These are phyloP conservation scores for Pleuronectes platessa DNA, from an alignment of 2,113 vertebrate genomes.

Conservation along the genomic window DNA sequence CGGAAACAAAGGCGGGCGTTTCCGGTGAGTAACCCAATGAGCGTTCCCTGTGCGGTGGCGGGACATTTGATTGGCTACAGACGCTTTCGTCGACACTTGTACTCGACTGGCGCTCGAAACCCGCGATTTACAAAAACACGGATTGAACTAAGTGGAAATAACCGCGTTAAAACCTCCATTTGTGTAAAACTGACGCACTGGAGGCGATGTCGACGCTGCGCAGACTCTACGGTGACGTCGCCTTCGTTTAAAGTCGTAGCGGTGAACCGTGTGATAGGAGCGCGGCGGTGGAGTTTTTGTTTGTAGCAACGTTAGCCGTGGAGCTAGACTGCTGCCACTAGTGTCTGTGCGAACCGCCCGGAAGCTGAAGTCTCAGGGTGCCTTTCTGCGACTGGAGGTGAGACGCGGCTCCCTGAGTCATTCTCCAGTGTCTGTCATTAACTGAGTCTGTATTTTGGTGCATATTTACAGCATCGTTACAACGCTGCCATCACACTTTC, in stretches of 20 bases:
- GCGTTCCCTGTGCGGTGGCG: background rate
- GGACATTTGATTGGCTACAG: constrained; percentile 69
- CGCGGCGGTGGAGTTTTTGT: constrained; percentile 15
- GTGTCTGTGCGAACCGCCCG: background rate
- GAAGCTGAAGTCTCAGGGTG: background rate
- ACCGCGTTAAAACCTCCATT: background rate
- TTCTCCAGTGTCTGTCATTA: too few relatives aligned
- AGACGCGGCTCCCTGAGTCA: too few relatives aligned
- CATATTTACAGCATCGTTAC: too few relatives aligned
- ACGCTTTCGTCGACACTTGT: constrained; percentile 4
- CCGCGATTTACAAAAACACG: constrained; percentile 63
- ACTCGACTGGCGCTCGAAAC: constrained; percentile 11
- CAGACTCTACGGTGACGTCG: background rate
- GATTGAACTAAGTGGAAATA: background rate
- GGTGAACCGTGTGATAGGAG: background rate
- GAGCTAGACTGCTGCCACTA: constrained; percentile 18
- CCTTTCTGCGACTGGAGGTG: constrained; percentile 23
- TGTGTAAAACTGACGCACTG: background rate
- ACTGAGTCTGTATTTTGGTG: too few relatives aligned
- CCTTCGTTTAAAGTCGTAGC: background rate
- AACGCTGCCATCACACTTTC: background rate
- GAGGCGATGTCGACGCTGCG: background rate
- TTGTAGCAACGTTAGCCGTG: background rate
- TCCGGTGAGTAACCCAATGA: constrained; percentile 60
- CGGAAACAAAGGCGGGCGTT: constrained; percentile 39